A percentile compares a stretch with the other conserved stretches of the same genome.
phyloP scores from a whole-genome alignment of 2,113 vertebrate species.

The Chamaetylas fuelleborni region DNA sequence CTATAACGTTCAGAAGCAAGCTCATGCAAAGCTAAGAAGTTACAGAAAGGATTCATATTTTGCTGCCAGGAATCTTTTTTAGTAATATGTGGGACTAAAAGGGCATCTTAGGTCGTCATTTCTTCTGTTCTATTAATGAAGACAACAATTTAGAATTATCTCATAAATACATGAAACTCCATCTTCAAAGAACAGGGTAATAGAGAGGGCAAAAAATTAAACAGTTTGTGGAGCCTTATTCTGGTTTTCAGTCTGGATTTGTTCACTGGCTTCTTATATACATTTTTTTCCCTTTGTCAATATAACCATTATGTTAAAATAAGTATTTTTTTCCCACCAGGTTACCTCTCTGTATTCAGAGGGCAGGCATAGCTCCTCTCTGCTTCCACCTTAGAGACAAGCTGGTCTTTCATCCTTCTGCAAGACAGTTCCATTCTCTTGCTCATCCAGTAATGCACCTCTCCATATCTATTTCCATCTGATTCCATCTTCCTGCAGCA shows the following conservation, averaged over 20 bases:
- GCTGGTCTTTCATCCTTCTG: not conserved
- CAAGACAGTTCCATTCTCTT: not conserved
- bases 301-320: not conserved
- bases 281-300: not conserved
- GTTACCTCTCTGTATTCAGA: not conserved
- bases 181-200: not conserved
- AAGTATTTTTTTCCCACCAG: not conserved
- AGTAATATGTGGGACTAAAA: not conserved
- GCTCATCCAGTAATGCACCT: not conserved
- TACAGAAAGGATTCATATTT: not conserved
- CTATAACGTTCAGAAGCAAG: not conserved
- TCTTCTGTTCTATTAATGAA: not conserved
- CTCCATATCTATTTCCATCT: not conserved
- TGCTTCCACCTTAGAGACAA: not conserved
- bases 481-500: not conserved
- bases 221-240: not conserved
- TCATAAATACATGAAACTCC: not conserved
- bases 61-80: not conserved
- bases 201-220: not conserved
- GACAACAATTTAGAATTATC: not conserved
- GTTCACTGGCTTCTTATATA: not conserved
- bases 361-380: not conserved
- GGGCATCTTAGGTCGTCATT: not conserved
- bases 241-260: not conserved
- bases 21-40: not conserved